Percentiles rank a stretch among this genome's conserved stretches.
These are phyloP conservation scores for Pollenia amentaria DNA, from an alignment of 2,888 invertebrate species.

Conservation along the genomic window DNA sequence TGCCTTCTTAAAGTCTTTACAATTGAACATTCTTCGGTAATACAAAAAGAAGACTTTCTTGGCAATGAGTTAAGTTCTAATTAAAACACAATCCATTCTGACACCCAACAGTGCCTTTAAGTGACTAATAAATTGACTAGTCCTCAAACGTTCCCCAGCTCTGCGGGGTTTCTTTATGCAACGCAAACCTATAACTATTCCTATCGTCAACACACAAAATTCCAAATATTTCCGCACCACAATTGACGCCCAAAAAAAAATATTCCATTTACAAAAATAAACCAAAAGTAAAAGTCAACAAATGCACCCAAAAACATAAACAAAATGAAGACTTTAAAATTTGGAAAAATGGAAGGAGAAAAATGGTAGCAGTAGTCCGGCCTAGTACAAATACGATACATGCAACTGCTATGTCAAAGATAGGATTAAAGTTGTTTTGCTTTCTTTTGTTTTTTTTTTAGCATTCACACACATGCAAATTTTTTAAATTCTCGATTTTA, in stretches of 20 bases:
- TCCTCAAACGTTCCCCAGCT: no score
- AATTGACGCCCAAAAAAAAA: constrained; percentile 59
- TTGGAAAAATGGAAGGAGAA: neutral
- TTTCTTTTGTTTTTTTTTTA: neutral
- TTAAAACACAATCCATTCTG: no score
- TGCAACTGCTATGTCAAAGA: neutral
- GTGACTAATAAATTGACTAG: no score
- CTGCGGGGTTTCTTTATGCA: no score
- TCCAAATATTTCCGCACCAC: constrained; percentile 67
- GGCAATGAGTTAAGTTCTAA: no score
- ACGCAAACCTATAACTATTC: neutral
- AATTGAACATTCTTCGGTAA: no score
- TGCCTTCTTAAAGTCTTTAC: no score
- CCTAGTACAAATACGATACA: constrained; percentile 12
- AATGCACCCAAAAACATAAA: constrained; percentile 47
- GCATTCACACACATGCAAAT: constrained; percentile 1
- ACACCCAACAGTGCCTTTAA: no score
- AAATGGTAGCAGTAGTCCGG: neutral
- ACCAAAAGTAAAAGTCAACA: constrained; percentile 52
- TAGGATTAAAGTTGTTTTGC: constrained; percentile 23
- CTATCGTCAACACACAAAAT: constrained; percentile 57
- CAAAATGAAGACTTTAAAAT: constrained; percentile 20
- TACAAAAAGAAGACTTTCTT: no score
- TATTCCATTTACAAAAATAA: constrained; percentile 45
- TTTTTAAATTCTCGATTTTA: constrained; percentile 26